These are phyloP conservation scores for Neoascia interrupta DNA, from an alignment of 2,888 invertebrate genomes.

Conservation along the genomic window DNA sequence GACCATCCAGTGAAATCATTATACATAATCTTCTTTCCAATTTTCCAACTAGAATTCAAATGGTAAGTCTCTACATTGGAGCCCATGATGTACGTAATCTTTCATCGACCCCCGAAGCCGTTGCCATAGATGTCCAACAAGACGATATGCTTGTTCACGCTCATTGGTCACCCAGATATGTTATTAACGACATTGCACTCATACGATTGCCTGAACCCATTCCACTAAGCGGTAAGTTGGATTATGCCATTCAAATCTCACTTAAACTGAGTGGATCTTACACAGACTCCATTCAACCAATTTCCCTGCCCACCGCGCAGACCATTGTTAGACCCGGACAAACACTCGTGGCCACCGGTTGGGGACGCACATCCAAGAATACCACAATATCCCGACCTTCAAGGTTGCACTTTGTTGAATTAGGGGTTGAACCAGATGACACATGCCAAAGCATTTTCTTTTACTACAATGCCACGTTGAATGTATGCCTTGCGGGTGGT, in stretches of 20 bases:
- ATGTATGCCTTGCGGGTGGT: conserved; percentile 57
- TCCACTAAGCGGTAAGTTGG: conserved; percentile 76
- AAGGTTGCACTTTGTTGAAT: conserved; percentile 42
- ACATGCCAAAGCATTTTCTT: conserved; percentile 38
- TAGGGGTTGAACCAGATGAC: conserved; percentile 37
- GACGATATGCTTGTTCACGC: conserved; percentile 48
- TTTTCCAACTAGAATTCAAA: conserved; percentile 8
- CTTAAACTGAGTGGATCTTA: neutral
- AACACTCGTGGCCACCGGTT: conserved; percentile 52
- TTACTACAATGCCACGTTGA: conserved; percentile 47
- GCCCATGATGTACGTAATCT: conserved; percentile 50
- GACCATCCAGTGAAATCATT: conserved; percentile 53
- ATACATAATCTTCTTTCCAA: neutral
- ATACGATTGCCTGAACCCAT: conserved; percentile 77
- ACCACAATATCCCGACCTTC: conserved; percentile 54
- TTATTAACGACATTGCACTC: conserved; percentile 80
- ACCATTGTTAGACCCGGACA: conserved; percentile 26
- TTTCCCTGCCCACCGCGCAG: conserved; percentile 5
- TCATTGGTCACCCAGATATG: conserved; percentile 60
- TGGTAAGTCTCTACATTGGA: conserved; percentile 56
- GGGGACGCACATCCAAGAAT: conserved; percentile 65
- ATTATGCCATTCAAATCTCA: neutral
- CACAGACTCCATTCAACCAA: conserved; percentile 41
- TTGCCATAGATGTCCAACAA: conserved; percentile 31
- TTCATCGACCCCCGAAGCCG: conserved; percentile 1